Evolutionary conservation across 2,113 vertebrate species (phyloP).

Genomic region (Clarias magur): DNA sequence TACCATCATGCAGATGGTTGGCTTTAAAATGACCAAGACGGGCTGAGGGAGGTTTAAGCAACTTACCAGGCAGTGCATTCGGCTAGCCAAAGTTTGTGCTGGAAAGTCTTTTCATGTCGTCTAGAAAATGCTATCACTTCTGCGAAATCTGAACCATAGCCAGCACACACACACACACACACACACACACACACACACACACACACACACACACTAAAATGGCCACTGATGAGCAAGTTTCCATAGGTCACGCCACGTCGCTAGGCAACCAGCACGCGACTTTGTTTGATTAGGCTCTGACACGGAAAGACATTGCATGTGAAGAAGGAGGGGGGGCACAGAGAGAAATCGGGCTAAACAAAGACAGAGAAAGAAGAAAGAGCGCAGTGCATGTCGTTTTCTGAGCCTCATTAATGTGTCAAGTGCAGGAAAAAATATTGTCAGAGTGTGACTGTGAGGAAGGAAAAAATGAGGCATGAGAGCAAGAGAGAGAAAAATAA

Average conservation of each 20-base stretch:
- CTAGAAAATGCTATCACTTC: conserved; percentile 43
- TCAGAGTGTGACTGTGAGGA: conserved; percentile 36
- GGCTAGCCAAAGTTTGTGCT: conserved; percentile 10
- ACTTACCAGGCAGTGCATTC: conserved; percentile 41
- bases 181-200: conserved; percentile 48
- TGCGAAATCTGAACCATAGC: not conserved
- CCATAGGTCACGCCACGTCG: conserved; percentile 57
- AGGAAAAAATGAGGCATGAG: conserved; percentile 38
- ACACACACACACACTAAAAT: conserved; percentile 60
- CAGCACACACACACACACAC: conserved; percentile 62
- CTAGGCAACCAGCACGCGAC: conserved; percentile 65
- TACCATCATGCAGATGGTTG: conserved; percentile 28
- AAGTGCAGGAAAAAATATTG: conserved; percentile 44
- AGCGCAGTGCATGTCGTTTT: conserved; percentile 33
- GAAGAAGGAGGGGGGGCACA: conserved; percentile 35
- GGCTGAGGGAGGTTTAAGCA: conserved; percentile 31
- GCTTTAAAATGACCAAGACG: conserved; percentile 26
- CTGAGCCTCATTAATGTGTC: conserved; percentile 49
- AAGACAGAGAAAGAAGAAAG: not conserved
- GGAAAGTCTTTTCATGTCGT: conserved; percentile 41
- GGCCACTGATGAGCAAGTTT: conserved; percentile 53
- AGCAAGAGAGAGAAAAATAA: not conserved
- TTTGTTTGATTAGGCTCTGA: conserved; percentile 74
- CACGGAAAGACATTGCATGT: conserved; percentile 65
- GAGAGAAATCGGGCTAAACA: conserved; percentile 11